These are phyloP conservation scores for Philopedon plagiatum DNA, from an alignment of 2,888 invertebrate species.

Conservation along the genomic window DNA sequence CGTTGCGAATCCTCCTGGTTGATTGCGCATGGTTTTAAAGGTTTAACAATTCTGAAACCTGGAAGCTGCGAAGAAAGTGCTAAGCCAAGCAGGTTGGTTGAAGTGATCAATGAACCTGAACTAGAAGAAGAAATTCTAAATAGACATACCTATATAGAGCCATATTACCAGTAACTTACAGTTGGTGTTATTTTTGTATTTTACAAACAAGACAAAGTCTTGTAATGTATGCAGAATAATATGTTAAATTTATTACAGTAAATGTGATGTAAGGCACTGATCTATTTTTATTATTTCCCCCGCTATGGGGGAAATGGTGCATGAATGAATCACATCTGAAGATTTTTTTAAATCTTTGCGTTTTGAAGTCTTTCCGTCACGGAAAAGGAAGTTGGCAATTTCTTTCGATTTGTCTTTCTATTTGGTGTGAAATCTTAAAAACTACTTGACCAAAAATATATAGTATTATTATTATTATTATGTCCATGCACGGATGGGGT, in stretches of 20 bases:
- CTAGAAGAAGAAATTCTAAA: conserved; percentile 3
- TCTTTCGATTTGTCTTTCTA: too few relatives aligned
- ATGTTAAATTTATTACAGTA: not conserved
- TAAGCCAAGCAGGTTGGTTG: not conserved
- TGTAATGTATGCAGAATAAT: too few relatives aligned
- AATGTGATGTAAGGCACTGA: not conserved
- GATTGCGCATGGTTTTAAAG: conserved; percentile 20
- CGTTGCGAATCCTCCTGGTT: conserved; percentile 60
- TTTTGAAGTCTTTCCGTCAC: too few relatives aligned
- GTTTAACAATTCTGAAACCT: conserved; percentile 20
- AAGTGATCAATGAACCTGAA: conserved; percentile 11
- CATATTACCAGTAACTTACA: not conserved
- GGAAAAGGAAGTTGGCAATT: too few relatives aligned
- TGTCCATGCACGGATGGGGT: too few relatives aligned
- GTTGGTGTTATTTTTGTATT: not conserved
- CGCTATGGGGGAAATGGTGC: too few relatives aligned
- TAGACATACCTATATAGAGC: conserved; percentile 20
- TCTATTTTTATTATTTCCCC: not conserved
- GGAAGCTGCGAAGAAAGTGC: conserved; percentile 35
- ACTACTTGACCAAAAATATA: too few relatives aligned
- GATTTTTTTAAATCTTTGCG: too few relatives aligned
- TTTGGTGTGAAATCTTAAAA: too few relatives aligned
- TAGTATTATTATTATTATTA: too few relatives aligned
- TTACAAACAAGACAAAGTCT: too few relatives aligned
- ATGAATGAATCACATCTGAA: too few relatives aligned